Conservation (phyloP, 2,113 vertebrate species). For the Apodemus sylvaticus region DNA sequence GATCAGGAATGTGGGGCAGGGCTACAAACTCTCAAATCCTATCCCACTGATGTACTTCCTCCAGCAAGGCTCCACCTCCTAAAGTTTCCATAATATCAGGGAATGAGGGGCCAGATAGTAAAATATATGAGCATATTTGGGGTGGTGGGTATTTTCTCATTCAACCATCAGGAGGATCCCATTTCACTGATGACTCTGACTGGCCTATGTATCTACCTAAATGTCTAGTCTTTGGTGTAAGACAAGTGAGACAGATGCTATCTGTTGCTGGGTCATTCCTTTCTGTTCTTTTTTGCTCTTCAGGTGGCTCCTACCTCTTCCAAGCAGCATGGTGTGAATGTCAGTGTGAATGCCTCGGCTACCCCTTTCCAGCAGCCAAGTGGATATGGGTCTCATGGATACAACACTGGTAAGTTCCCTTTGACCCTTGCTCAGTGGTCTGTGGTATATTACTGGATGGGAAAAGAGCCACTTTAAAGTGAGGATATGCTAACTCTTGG, state of each 20-base stretch:
- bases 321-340: slow-evolving; percentile 98
- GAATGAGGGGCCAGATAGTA: not conserved
- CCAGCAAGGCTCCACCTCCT: not conserved
- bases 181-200: not conserved
- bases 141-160: not conserved
- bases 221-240: not conserved
- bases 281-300: slow-evolving; percentile 35
- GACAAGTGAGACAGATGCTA: not conserved
- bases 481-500: not conserved
- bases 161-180: not conserved
- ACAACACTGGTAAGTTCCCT: slow-evolving; percentile 93
- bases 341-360: slow-evolving; percentile 96
- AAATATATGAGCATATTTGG: not conserved
- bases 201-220: not conserved
- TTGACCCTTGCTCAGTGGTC: not conserved
- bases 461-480: not conserved
- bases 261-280: not conserved
- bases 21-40: not conserved
- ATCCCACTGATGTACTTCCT: not conserved
- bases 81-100: not conserved
- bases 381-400: slow-evolving; percentile 96
- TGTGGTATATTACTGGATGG: not conserved
- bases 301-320: slow-evolving; percentile 98
- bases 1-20: not conserved
- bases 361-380: slow-evolving; percentile 97